phyloP scores from a whole-genome alignment of 2,888 invertebrate species.

The Conops quadrifasciatus region DNA sequence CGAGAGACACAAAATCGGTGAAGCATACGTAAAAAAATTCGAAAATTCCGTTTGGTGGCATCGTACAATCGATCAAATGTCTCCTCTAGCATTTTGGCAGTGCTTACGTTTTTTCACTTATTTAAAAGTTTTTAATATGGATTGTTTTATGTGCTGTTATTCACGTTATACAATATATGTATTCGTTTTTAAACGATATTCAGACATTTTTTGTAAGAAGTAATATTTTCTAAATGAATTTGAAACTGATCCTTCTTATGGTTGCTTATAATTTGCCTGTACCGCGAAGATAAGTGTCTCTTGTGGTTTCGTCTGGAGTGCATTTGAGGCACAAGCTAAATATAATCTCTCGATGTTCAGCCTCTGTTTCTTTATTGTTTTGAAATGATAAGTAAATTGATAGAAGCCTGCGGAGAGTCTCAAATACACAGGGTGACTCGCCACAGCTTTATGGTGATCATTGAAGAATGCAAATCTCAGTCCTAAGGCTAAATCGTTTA shows the following conservation, averaged over 20 bases:
- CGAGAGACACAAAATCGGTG: conserved; percentile 52
- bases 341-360: conserved; percentile 2
- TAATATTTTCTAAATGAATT: not conserved
- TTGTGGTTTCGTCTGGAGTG: not conserved
- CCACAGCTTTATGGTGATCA: not conserved
- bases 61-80: conserved; percentile 46
- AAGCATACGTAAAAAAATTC: conserved; percentile 46
- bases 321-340: not conserved
- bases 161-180: conserved; percentile 9
- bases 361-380: not conserved
- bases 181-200: not conserved
- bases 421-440: conserved; percentile 9
- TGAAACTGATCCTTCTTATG: not conserved
- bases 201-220: not conserved
- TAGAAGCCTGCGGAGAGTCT: not conserved
- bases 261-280: too few relatives aligned
- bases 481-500: too few relatives aligned
- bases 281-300: not conserved
- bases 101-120: not conserved
- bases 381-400: conserved; percentile 8
- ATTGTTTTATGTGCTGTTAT: too few relatives aligned
- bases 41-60: conserved; percentile 42
- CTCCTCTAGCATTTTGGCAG: conserved; percentile 48
- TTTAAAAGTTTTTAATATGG: not conserved
- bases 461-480: not conserved